Evolutionary conservation across 2,888 invertebrate genomes (phyloP).

Genomic region (Perizoma flavofasciatum): DNA sequence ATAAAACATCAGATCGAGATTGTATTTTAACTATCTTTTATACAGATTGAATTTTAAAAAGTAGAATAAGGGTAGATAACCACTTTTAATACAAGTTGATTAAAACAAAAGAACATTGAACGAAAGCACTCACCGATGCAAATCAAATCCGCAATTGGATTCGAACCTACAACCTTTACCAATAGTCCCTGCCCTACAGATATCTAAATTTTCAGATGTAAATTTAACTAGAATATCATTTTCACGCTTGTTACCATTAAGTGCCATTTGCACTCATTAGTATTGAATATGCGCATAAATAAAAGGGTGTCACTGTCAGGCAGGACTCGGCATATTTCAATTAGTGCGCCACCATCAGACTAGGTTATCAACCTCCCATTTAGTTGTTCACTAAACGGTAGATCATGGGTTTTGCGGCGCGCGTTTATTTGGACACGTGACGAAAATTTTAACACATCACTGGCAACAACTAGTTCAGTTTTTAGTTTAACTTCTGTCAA

Average conservation of each 20-base stretch:
- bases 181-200: background rate
- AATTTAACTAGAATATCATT: conserved; percentile 23
- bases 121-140: too few species aligned
- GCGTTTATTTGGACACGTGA: conserved; percentile 50
- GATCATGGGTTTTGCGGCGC: conserved; percentile 50
- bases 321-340: conserved; percentile 20
- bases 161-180: background rate
- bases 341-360: conserved; percentile 13
- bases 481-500: conserved; percentile 44
- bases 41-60: too few species aligned
- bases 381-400: conserved; percentile 48
- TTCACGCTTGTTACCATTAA: conserved; percentile 19
- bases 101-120: too few species aligned
- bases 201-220: conserved; percentile 6
- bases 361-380: conserved; percentile 37
- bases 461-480: conserved; percentile 49
- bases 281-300: conserved; percentile 26
- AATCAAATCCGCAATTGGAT: background rate
- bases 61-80: too few species aligned
- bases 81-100: too few species aligned
- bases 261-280: conserved; percentile 23
- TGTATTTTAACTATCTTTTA: too few species aligned
- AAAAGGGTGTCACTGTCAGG: conserved; percentile 25
- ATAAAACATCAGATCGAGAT: too few species aligned
- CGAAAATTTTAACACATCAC: conserved; percentile 52